A percentile compares a stretch with the other conserved stretches of the same genome.
These are phyloP conservation scores for Thereva unica DNA, from an alignment of 2,888 invertebrate genomes.

Conservation along the genomic window DNA sequence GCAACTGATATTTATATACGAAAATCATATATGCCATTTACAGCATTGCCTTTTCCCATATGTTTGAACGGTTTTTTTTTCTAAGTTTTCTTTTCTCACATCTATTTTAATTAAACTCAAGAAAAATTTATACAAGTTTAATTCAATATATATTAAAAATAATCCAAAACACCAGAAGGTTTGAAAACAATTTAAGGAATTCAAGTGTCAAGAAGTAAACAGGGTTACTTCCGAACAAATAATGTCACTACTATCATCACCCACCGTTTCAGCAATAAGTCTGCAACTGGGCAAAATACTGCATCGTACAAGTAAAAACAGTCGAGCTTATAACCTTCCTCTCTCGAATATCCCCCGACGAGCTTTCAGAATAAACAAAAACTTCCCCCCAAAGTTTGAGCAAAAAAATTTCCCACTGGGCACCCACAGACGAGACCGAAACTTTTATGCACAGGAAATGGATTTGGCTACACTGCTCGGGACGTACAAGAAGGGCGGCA, in stretches of 20 bases:
- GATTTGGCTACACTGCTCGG: too few relatives aligned
- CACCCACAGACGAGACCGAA: too few relatives aligned
- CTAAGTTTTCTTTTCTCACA: slow-evolving; percentile 23
- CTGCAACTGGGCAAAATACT: slow-evolving; percentile 33
- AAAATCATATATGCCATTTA: slow-evolving; percentile 16
- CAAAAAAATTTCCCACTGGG: too few relatives aligned
- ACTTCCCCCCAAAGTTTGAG: too few relatives aligned
- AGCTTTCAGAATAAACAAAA: too few relatives aligned
- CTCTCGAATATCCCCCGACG: too few relatives aligned
- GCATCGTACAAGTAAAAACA: slow-evolving; percentile 9
- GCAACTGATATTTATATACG: slow-evolving; percentile 26
- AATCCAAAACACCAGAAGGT: slow-evolving; percentile 22
- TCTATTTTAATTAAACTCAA: slow-evolving; percentile 8
- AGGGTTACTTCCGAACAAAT: slow-evolving; percentile 3
- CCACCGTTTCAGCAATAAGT: slow-evolving; percentile 17
- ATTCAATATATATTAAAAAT: slow-evolving; percentile 6
- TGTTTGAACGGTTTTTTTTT: slow-evolving; percentile 18
- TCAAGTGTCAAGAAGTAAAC: slow-evolving; percentile 22
- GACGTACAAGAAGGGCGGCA: too few relatives aligned
- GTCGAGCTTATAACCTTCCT: too few relatives aligned
- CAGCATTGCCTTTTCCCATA: slow-evolving; percentile 15
- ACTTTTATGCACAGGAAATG: too few relatives aligned
- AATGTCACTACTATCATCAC: slow-evolving; percentile 8
- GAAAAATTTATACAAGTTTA: slow-evolving; percentile 19
- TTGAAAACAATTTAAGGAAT: slow-evolving; percentile 19